phyloP scores from a whole-genome alignment of 2,888 invertebrate species.

The Iselma pallidipennis region DNA sequence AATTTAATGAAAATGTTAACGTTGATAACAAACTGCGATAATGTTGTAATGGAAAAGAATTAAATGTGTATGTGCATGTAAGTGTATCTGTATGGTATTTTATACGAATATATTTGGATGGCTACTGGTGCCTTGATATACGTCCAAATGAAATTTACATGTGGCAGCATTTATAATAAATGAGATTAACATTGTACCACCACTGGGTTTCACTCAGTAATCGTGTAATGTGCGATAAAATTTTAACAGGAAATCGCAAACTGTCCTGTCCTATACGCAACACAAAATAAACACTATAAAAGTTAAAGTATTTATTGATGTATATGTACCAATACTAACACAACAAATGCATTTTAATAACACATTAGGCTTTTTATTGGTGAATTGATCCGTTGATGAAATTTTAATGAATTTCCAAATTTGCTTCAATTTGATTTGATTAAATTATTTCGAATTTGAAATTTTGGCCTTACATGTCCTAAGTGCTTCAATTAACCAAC shows the following conservation, averaged over 20 bases:
- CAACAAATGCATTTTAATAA: constrained; percentile 35
- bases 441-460: constrained; percentile 8
- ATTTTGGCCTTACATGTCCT: background rate
- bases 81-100: background rate
- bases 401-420: constrained; percentile 14
- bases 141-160: constrained; percentile 38
- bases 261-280: constrained; percentile 25
- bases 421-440: constrained; percentile 17
- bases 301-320: constrained; percentile 33
- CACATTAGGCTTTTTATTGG: constrained; percentile 26
- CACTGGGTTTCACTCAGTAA: constrained; percentile 26
- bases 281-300: constrained; percentile 26
- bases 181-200: constrained; percentile 35
- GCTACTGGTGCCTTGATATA: constrained; percentile 26
- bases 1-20: too few relatives aligned
- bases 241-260: constrained; percentile 34
- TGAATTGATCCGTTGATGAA: constrained; percentile 24
- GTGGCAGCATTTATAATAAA: constrained; percentile 39
- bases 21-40: too few relatives aligned
- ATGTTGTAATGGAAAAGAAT: background rate
- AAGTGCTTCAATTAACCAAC: background rate
- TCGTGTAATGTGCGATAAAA: constrained; percentile 41
- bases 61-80: background rate
- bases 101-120: constrained; percentile 27
- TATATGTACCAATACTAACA: constrained; percentile 9